Evolutionary conservation across 1,140 invertebrate species (phyloP), one percentile per base, ranked within the genome.

Genomic region (Hypothenemus hampei): DNA sequence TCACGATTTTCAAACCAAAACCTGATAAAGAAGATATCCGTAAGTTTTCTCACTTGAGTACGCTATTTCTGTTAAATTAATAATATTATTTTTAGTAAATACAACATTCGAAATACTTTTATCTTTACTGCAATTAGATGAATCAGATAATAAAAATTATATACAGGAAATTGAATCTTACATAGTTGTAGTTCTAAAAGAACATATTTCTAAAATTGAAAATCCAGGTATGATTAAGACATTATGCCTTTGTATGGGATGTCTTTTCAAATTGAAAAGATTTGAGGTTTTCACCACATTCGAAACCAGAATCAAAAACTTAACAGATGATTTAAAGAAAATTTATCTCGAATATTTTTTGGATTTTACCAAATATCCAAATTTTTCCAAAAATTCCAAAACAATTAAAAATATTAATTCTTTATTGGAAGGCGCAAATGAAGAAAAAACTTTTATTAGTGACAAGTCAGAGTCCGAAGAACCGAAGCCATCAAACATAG

Each of bases 401-500:
- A 40, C 3, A 51, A n/a, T 49, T 49, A 16, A 35, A 20, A 22
- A 3, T 26, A 4, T 24, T 48, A 18, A 7, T n/a, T n/a, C n/a
- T n/a, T n/a, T n/a, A n/a, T n/a, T n/a, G n/a, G n/a, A 21, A 31
- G 41, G 35, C 23, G 19, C 35, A 31, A 54, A 57, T 19, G 43
- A 19, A 22, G 11, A 37, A 16, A 37, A 37, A 16, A 37, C 10
- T 37, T 3, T 37, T 2, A 37, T 33, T 11, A 22, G 45, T 4
- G 50, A 39, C 24, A 49, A 56, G 19, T 16, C 53, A 16, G 21
- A 51, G 29, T 18, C 49, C 59, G 8, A 16, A 5, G n/a, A 54
- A 59, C 35, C 8, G 35, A 37, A 37, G n/a, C 26, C 6, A 29
- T 7, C 26, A n/a, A 37, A n/a, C n/a, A n/a, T n/a, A n/a, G n/a